Percentiles rank a stretch among this genome's conserved stretches.
Conservation (phyloP, 2,113 vertebrate genomes). For the Peromyscus maniculatus region DNA sequence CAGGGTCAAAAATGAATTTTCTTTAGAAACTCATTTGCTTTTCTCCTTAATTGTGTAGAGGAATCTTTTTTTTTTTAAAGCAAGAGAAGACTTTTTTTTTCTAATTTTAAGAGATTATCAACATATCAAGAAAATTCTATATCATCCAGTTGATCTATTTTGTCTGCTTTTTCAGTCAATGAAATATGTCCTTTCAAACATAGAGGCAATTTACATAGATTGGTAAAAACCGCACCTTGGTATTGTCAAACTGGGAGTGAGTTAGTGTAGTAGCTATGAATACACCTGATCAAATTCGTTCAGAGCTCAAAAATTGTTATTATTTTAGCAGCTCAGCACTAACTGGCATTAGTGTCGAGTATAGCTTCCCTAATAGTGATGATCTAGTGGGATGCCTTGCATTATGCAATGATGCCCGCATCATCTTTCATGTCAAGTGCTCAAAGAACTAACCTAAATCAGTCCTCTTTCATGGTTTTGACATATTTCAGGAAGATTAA, state of each 20-base stretch:
- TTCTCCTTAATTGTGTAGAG: background rate
- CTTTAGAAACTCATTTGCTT: background rate
- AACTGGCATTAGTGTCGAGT: background rate
- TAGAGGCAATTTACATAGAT: background rate
- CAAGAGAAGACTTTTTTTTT: background rate
- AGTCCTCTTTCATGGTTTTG: background rate
- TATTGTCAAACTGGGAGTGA: background rate
- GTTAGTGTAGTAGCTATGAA: background rate
- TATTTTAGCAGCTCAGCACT: background rate
- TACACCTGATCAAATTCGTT: background rate
- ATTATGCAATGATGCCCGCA: background rate
- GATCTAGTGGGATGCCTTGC: background rate
- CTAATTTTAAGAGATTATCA: background rate
- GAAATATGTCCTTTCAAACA: background rate
- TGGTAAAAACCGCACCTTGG: background rate
- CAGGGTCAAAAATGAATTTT: background rate
- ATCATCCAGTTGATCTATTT: background rate
- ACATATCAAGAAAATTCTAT: background rate
- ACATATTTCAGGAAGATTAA: conserved; percentile 46
- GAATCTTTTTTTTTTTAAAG: background rate
- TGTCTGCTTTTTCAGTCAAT: background rate
- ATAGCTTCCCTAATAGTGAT: background rate
- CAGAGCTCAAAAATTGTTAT: background rate
- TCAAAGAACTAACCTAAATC: background rate
- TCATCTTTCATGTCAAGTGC: conserved; percentile 14